Conservation (phyloP, 2,888 invertebrate genomes). For the Phrixothrix hirtus region DNA sequence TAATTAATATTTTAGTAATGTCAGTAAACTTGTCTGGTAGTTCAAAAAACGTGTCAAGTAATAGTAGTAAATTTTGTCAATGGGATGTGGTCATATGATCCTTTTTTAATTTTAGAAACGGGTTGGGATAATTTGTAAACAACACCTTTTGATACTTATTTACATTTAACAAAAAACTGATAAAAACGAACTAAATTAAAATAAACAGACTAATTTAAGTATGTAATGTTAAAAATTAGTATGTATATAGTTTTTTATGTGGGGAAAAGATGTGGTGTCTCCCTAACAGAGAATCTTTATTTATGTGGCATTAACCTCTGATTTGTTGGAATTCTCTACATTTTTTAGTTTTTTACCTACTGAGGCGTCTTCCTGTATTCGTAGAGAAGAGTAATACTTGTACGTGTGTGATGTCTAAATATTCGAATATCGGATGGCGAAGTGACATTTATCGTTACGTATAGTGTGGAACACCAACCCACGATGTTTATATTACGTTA, state of each 20-base stretch:
- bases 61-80: constrained; percentile 26
- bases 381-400: constrained; percentile 17
- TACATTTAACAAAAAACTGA: constrained; percentile 11
- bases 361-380: constrained; percentile 23
- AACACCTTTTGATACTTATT: constrained; percentile 18
- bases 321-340: constrained; percentile 48
- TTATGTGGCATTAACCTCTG: constrained; percentile 49
- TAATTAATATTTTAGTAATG: constrained; percentile 14
- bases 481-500: constrained; percentile 12
- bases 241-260: constrained; percentile 16
- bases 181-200: constrained; percentile 11
- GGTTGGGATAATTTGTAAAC: constrained; percentile 25
- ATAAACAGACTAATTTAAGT: constrained; percentile 11
- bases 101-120: constrained; percentile 29
- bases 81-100: constrained; percentile 25
- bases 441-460: constrained; percentile 44
- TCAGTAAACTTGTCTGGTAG: constrained; percentile 13
- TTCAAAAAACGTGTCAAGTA: constrained; percentile 24
- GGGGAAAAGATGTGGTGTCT: constrained; percentile 21
- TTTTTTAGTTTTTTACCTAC: constrained; percentile 40
- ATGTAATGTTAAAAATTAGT: constrained; percentile 21
- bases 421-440: constrained; percentile 42
- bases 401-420: constrained; percentile 43
- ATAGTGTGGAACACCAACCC: constrained; percentile 31
- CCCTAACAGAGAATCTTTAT: constrained; percentile 41